Evolutionary conservation across 2,113 vertebrate genomes (phyloP).

Genomic region (Bungarus multicinctus): DNA sequence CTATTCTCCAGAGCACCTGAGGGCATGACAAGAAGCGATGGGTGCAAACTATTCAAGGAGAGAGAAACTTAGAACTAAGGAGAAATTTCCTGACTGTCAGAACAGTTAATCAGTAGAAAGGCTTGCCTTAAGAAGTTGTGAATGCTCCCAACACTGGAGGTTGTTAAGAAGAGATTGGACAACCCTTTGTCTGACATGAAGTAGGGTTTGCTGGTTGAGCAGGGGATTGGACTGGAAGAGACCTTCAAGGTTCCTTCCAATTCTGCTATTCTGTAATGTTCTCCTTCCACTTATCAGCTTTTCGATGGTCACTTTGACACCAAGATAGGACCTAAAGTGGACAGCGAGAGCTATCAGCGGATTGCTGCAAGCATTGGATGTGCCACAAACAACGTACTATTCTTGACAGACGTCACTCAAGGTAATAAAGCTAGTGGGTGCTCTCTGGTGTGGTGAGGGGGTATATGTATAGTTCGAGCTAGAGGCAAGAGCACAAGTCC

Average conservation of each 20-base stretch:
- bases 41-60: too few relatives aligned
- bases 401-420: conserved; percentile 88
- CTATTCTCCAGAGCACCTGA: too few relatives aligned
- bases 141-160: too few relatives aligned
- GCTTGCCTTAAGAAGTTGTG: too few relatives aligned
- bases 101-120: too few relatives aligned
- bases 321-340: conserved; percentile 88
- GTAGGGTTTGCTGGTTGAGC: neutral
- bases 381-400: conserved; percentile 85
- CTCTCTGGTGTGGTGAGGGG: neutral
- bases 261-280: neutral
- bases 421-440: conserved; percentile 67
- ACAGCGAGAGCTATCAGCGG: conserved; percentile 88
- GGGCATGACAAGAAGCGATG: too few relatives aligned
- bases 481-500: neutral
- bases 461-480: neutral
- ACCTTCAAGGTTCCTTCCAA: neutral
- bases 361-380: conserved; percentile 88
- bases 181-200: neutral
- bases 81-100: too few relatives aligned
- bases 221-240: neutral
- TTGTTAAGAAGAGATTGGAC: too few relatives aligned
- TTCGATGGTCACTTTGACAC: conserved; percentile 96
- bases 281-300: conserved; percentile 71
- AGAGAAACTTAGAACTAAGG: too few relatives aligned